Evolutionary conservation across 2,797 vertebrate species (phyloP).

Genomic region (Forpus xanthops): DNA sequence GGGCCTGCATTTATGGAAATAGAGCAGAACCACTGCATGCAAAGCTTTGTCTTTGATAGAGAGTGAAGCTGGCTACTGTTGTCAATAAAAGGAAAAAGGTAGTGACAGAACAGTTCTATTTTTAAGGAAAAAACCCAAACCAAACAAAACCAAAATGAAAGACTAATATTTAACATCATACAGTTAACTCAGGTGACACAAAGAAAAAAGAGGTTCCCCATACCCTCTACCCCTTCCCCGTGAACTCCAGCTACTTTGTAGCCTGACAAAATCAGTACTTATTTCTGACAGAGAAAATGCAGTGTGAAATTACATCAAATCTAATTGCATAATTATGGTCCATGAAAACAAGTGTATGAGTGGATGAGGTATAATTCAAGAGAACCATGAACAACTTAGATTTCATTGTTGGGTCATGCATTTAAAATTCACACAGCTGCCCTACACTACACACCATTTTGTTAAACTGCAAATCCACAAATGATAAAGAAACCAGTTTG

Average conservation of each 20-base stretch:
- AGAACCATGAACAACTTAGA: background rate
- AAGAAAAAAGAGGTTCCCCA: background rate
- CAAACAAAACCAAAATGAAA: background rate
- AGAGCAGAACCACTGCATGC: background rate
- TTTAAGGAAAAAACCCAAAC: background rate
- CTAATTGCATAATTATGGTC: background rate
- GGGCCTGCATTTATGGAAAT: background rate
- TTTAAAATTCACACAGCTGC: background rate
- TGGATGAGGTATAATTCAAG: background rate
- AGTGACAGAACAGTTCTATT: background rate
- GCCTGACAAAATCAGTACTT: background rate
- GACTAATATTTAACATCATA: background rate
- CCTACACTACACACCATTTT: background rate
- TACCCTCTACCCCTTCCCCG: background rate
- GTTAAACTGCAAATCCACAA: background rate
- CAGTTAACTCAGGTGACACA: background rate
- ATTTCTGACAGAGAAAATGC: background rate
- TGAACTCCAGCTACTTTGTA: background rate
- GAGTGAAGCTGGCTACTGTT: background rate
- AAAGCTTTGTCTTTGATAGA: background rate
- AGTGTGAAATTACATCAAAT: background rate
- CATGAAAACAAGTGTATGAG: background rate
- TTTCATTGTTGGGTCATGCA: background rate
- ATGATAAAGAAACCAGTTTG: background rate
- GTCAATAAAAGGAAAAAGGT: background rate